Conservation (phyloP, 2,888 invertebrate genomes). For the Bibio marci region DNA sequence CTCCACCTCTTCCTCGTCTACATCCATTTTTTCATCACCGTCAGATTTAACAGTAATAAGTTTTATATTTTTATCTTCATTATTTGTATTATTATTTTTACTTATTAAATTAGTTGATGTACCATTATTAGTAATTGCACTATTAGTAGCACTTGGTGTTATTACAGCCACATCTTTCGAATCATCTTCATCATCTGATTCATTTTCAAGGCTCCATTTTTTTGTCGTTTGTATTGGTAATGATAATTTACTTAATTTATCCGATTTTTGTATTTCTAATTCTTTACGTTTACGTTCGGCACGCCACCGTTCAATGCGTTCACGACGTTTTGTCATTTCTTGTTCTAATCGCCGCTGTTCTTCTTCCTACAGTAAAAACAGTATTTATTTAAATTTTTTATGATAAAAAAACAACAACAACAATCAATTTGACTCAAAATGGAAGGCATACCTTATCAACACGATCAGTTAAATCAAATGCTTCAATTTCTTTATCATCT, state of each 20-base stretch:
- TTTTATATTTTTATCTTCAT: too few relatives aligned
- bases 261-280: constrained; percentile 61
- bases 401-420: too few relatives aligned
- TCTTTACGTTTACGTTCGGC: constrained; percentile 83
- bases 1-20: constrained; percentile 24
- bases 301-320: constrained; percentile 91
- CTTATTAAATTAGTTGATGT: neutral
- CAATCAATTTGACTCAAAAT: too few relatives aligned
- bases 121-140: constrained; percentile 9
- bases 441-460: constrained; percentile 41
- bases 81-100: too few relatives aligned
- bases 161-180: constrained; percentile 11
- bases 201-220: constrained; percentile 93
- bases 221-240: constrained; percentile 45
- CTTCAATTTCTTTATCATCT: constrained; percentile 36
- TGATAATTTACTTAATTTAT: constrained; percentile 32
- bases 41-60: constrained; percentile 15
- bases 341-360: constrained; percentile 77
- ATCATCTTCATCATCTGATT: constrained; percentile 78
- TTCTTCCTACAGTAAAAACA: constrained; percentile 73
- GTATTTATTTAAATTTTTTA: too few relatives aligned
- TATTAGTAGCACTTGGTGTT: neutral
- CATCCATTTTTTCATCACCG: neutral
- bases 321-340: constrained; percentile 91
- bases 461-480: constrained; percentile 41